Evolutionary conservation across 1,140 invertebrate genomes (phyloP), one percentile per base, ranked within the genome.

Genomic region (Brachionus asplanchnoidis): DNA sequence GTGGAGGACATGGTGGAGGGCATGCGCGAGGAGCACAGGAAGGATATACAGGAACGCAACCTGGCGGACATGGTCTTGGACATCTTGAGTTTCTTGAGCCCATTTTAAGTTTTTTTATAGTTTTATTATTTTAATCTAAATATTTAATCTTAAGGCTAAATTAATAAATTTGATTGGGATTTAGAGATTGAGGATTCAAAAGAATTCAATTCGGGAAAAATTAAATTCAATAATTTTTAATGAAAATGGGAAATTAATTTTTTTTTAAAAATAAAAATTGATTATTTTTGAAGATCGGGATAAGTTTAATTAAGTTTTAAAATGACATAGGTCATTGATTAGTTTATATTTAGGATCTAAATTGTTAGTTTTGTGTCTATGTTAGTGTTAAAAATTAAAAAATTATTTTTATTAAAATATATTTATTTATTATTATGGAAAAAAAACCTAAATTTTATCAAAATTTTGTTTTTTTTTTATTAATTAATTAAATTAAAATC

Each of bases 41-140:
- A 8, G 28, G 68, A 73, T 73, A 73, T 7, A 80, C 56, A 23
- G 77, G 77, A 53, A 80, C 77, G n/a, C 79, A 82, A 26, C 79
- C 79, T 44, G 79, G 79, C 32, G 79, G 79, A 46, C 79, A 82
- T 82, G 32, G 50, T 68, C 42, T 82, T 65, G 53, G 79, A 65
- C 56, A 60, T 80, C 79, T 82, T 40, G 79, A 82, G 17, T 82
- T 82, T 82, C 53, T 82, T 44, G 79, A 82, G 60, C 79, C 79
- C 79, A 82, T 82, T 65, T 82, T 82, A 36, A 42, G 26, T n/a
- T 53, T 77, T 60, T 23, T 36, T 82, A 46, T 42, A 42, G 8
- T 28, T 82, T 68, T 68, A 28, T 14, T 40, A 56, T 53, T 65
- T 26, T 32, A 82, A 65, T 23, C 53, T 36, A 46, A 36, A 65